Conservation (phyloP, 2,797 vertebrate genomes). For the Aulostomus chinensis region DNA sequence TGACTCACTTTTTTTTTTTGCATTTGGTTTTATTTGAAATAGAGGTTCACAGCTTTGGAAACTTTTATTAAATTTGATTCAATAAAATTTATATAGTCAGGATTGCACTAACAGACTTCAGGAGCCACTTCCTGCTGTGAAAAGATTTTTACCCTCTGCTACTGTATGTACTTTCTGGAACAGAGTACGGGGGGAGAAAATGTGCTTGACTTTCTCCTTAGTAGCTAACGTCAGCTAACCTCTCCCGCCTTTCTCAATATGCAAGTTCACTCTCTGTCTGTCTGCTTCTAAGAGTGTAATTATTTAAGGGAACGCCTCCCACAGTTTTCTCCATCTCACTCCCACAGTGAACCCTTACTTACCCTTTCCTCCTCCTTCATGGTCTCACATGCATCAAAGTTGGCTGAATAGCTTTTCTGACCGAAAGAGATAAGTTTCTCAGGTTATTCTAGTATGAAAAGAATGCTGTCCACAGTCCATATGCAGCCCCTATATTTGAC, state of each 20-base stretch:
- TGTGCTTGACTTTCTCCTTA: constrained; percentile 11
- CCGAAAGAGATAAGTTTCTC: constrained; percentile 4
- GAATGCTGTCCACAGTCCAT: background rate
- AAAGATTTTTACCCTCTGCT: constrained; percentile 36
- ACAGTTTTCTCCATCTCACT: constrained; percentile 45
- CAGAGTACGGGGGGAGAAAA: constrained; percentile 12
- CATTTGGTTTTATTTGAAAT: constrained; percentile 44
- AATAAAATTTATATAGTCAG: constrained; percentile 36
- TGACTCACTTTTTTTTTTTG: constrained; percentile 42
- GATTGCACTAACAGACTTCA: constrained; percentile 40
- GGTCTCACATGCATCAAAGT: constrained; percentile 44
- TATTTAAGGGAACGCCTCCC: constrained; percentile 51
- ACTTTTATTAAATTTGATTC: constrained; percentile 39
- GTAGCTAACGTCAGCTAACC: constrained; percentile 38
- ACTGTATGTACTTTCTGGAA: too few species aligned
- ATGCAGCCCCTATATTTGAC: background rate
- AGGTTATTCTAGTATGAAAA: background rate
- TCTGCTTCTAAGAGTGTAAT: constrained; percentile 31
- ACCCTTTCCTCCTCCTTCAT: constrained; percentile 40
- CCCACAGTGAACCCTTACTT: constrained; percentile 49
- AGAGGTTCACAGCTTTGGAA: constrained; percentile 30
- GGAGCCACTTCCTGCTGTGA: constrained; percentile 31
- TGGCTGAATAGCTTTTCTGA: constrained; percentile 28
- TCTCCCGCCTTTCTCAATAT: constrained; percentile 28
- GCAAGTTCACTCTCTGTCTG: constrained; percentile 23